phyloP scores from a whole-genome alignment of 2,888 invertebrate species.

The Chloromyia formosa region DNA sequence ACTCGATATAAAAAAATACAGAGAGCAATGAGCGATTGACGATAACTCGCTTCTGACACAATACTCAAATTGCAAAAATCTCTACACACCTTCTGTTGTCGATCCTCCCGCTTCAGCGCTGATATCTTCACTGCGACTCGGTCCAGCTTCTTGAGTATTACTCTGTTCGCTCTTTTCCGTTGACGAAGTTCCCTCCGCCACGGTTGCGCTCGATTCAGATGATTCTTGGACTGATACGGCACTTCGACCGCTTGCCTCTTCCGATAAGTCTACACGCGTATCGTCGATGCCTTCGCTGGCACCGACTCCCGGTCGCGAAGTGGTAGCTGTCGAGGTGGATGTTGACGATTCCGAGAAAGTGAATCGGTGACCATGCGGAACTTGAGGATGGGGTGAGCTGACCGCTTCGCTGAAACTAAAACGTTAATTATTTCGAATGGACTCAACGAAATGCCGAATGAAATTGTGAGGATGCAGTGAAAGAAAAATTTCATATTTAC shows the following conservation, averaged over 20 bases:
- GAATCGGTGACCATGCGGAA: conserved; percentile 71
- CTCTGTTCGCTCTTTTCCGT: conserved; percentile 59
- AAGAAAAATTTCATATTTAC: conserved; percentile 40
- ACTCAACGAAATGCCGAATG: not conserved
- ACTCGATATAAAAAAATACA: not conserved
- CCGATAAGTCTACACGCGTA: conserved; percentile 76
- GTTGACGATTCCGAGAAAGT: conserved; percentile 69
- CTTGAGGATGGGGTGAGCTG: conserved; percentile 87
- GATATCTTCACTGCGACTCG: conserved; percentile 53
- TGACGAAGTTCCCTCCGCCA: conserved; percentile 56
- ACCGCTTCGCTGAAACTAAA: conserved; percentile 85
- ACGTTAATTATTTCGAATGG: conserved; percentile 11
- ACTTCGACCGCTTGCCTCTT: conserved; percentile 67
- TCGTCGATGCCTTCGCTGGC: conserved; percentile 74
- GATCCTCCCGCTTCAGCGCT: conserved; percentile 50
- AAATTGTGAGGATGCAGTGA: not conserved
- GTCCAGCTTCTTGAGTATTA: conserved; percentile 53
- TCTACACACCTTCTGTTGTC: conserved; percentile 39
- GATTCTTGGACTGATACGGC: conserved; percentile 75
- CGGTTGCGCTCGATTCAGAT: conserved; percentile 58
- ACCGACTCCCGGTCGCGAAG: conserved; percentile 56
- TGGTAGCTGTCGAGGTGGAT: conserved; percentile 53
- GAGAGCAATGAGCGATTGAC: not conserved
- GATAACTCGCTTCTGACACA: too few species aligned
- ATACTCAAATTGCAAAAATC: too few species aligned